Evolutionary conservation across 1,140 invertebrate genomes (phyloP).

Genomic region (Telenomus remus): DNA sequence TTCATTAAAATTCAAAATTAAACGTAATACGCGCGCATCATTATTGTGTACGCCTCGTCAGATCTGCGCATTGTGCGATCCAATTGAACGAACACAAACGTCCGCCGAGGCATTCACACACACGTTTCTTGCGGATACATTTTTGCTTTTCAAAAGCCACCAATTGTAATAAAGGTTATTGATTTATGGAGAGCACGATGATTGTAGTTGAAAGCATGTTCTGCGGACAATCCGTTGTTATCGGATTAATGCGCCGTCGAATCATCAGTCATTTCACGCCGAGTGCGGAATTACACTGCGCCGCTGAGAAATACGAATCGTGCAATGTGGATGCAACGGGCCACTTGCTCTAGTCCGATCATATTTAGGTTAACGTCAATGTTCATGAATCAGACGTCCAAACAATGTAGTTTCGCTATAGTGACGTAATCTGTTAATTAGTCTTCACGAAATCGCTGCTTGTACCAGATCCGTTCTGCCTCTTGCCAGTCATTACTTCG

Average conservation of each 20-base stretch:
- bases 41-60: too few species aligned
- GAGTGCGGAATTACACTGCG: constrained; percentile 19
- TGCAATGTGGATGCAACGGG: constrained; percentile 16
- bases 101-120: too few species aligned
- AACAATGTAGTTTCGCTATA: constrained; percentile 44
- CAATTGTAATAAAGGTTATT: too few species aligned
- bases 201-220: too few species aligned
- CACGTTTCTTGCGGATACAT: too few species aligned
- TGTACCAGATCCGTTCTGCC: background rate
- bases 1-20: constrained; percentile 41
- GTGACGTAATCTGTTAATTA: constrained; percentile 48
- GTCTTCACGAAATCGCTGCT: constrained; percentile 32
- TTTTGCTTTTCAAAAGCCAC: too few species aligned
- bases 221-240: background rate
- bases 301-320: constrained; percentile 19
- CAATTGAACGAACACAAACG: too few species aligned
- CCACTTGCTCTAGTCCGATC: constrained; percentile 29
- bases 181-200: too few species aligned
- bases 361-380: constrained; percentile 40
- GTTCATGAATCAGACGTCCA: constrained; percentile 31
- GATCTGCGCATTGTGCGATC: too few species aligned
- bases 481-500: constrained; percentile 37
- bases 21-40: constrained; percentile 1
- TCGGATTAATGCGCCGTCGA: constrained; percentile 13
- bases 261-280: constrained; percentile 12